Evolutionary conservation across 30 jellyfish, hydroid and myxozoan species (phyloP).

Genomic region (Sanderia malayensis): DNA sequence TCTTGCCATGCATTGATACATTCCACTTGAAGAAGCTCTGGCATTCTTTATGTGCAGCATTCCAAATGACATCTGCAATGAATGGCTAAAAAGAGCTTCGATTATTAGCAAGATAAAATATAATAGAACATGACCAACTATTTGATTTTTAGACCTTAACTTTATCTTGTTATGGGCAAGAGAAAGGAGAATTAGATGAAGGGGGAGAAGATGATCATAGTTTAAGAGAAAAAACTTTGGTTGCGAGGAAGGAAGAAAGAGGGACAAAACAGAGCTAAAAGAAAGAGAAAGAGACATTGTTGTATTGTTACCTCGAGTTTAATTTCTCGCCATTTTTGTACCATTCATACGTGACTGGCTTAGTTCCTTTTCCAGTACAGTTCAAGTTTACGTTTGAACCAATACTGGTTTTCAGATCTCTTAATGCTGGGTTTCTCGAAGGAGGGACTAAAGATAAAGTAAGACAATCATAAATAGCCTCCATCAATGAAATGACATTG

Average conservation of each 20-base stretch:
- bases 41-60: conserved; percentile 20
- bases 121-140: too few relatives aligned
- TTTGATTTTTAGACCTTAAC: too few relatives aligned
- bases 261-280: too few relatives aligned
- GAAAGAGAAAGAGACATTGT: not conserved
- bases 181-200: too few relatives aligned
- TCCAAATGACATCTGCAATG: conserved; percentile 38
- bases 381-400: conserved; percentile 28
- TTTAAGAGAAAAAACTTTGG: too few relatives aligned
- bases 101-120: too few relatives aligned
- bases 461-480: too few relatives aligned
- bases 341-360: conserved; percentile 55
- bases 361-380: conserved; percentile 58
- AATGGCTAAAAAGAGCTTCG: conserved; percentile 26
- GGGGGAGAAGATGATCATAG: too few relatives aligned
- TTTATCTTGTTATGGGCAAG: too few relatives aligned
- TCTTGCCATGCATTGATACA: conserved; percentile 65
- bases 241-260: too few relatives aligned
- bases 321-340: conserved; percentile 48
- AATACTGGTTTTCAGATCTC: conserved; percentile 33
- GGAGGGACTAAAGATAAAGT: conserved; percentile 67
- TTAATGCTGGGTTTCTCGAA: conserved; percentile 21
- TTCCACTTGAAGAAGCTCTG: conserved; percentile 34
- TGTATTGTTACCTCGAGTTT: conserved; percentile 12
- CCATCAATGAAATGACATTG: too few relatives aligned